Base-by-base conservation (phyloP, 1,140 invertebrate genomes). In the Polypedilum pembai region DNA sequence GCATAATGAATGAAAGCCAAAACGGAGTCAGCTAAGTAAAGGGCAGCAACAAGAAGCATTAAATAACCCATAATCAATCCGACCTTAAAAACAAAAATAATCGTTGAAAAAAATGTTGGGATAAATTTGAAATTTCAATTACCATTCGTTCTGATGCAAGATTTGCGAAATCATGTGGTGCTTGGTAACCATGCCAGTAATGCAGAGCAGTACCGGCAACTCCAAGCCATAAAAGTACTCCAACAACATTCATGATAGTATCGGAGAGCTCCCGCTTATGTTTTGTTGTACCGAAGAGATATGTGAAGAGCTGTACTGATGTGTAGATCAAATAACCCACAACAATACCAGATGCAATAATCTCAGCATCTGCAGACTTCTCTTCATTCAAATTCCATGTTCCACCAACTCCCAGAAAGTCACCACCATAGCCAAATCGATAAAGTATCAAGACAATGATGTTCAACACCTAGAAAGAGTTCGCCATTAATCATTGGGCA, bases 341-440 rank as follows among this genome's bases (percentile, higher is more conserved):
- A 76, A 94, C 89, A 0, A 94, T 89, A 12, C 92, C 92, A 0
- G 91, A 92, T 1, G 92, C 92, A 0, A 94, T 87, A 40, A 93
- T 93, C 85, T 94, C 92, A 24, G 89, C 89, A 79, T 94, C 92
- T 0, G 91, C 88, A 81, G 89, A 92, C 83, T 94, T 94, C 78
- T 92, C 90, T 81, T 94, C 92, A 78, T 92, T 91, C n/a, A 93
- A 82, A 82, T 94, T 94, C 92, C 92, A 94, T 8, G 91, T 92
- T 40, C 92, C 92, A 56, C 92, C 92, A 17, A 93, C 90, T 33
- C 92, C 92, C 63, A 94, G 83, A 80, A 94, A 94, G 77, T 89
- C 87, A 1, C 92, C 92, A 69, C 88, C 86, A 80, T 90, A 89
- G n/a, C 92, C 92, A 63, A 89, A 90, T 76, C 92, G 87, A 81